phyloP scores from a whole-genome alignment of 2,888 invertebrate species.

The Synanthedon formicaeformis region DNA sequence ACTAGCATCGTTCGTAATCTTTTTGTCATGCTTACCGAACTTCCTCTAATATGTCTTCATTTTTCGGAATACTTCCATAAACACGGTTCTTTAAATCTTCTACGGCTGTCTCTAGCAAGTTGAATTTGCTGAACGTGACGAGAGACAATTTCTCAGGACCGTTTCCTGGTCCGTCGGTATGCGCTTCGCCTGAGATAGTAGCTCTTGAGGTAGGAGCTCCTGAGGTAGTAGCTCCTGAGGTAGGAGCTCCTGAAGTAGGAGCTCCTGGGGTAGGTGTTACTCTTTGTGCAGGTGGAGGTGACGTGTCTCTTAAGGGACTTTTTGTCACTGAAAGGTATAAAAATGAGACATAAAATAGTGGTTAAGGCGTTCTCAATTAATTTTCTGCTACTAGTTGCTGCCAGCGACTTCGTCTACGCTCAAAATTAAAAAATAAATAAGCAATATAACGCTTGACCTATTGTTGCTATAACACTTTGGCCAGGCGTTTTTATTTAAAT shows the following conservation, averaged over 20 bases:
- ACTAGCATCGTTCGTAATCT: too few relatives aligned
- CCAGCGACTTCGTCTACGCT: not conserved
- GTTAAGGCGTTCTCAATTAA: not conserved
- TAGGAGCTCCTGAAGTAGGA: slow-evolving; percentile 6
- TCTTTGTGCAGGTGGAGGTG: not conserved
- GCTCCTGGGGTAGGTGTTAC: not conserved
- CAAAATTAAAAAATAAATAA: too few relatives aligned
- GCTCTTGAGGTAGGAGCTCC: slow-evolving; percentile 2
- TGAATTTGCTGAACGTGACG: slow-evolving; percentile 55
- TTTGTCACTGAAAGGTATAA: not conserved
- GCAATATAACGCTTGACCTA: too few relatives aligned
- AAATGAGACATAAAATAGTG: not conserved
- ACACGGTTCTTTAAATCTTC: slow-evolving; percentile 47
- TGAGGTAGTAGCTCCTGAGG: not conserved
- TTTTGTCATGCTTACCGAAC: slow-evolving; percentile 31
- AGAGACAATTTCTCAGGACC: slow-evolving; percentile 46
- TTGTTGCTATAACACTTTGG: too few relatives aligned
- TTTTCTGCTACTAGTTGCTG: not conserved
- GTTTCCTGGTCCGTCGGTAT: slow-evolving; percentile 7
- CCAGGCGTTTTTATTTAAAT: too few relatives aligned
- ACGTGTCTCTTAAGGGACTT: not conserved
- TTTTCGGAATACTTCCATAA: slow-evolving; percentile 51
- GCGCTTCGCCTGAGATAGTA: slow-evolving; percentile 5
- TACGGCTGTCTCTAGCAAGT: slow-evolving; percentile 41
- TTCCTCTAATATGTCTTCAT: slow-evolving; percentile 50